Percentiles rank a stretch among this genome's conserved stretches.
Evolutionary conservation across 2,113 vertebrate species (phyloP).

Genomic region (Esox niger): DNA sequence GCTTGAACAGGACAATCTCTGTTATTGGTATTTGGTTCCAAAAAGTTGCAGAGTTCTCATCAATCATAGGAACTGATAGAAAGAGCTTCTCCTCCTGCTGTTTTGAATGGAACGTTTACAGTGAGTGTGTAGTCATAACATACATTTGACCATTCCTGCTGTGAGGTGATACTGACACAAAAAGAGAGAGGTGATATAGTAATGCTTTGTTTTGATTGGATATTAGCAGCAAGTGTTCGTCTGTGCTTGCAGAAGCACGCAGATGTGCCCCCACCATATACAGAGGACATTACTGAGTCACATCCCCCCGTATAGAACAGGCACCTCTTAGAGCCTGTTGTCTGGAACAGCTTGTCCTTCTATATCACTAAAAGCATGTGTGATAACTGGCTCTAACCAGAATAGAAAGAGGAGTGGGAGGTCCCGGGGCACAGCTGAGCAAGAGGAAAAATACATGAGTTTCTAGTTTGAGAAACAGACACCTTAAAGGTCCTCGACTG

Average conservation of each 20-base stretch:
- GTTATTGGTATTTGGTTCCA: neutral
- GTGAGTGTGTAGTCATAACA: neutral
- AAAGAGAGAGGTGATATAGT: neutral
- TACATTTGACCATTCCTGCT: neutral
- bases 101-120: neutral
- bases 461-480: too few relatives aligned
- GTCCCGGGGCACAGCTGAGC: too few relatives aligned
- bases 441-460: too few relatives aligned
- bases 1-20: constrained; percentile 3
- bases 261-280: neutral
- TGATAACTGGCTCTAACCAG: too few relatives aligned
- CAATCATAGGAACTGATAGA: constrained; percentile 2
- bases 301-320: too few relatives aligned
- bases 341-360: too few relatives aligned
- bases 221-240: constrained; percentile 32
- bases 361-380: too few relatives aligned
- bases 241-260: neutral
- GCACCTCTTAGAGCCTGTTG: too few relatives aligned
- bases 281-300: neutral
- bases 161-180: neutral
- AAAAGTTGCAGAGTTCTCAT: neutral
- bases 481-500: too few relatives aligned
- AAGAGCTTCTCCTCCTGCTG: neutral
- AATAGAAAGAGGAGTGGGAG: too few relatives aligned
- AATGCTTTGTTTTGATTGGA: neutral